Conservation (phyloP, 2,113 vertebrate species). For the Archilochus colubris region DNA sequence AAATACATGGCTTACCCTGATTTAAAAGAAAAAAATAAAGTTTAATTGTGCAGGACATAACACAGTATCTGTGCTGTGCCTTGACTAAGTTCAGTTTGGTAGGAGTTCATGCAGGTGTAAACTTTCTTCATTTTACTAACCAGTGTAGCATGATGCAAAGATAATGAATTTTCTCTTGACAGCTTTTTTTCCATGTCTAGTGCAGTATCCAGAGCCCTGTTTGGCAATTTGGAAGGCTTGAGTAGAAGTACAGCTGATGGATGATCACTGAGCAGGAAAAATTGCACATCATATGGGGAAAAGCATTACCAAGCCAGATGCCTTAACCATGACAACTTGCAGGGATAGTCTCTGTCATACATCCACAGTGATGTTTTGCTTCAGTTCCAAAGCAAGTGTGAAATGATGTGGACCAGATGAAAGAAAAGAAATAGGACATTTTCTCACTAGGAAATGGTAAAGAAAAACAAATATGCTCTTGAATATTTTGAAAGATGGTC, state of each 20-base stretch:
- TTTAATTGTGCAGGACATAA: background rate
- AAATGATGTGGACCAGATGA: background rate
- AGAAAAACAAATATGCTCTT: background rate
- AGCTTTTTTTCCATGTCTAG: background rate
- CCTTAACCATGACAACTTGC: background rate
- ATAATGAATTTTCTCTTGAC: background rate
- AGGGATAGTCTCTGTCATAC: background rate
- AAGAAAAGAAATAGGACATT: background rate
- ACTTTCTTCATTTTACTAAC: background rate
- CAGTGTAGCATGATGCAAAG: background rate
- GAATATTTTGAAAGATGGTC: background rate
- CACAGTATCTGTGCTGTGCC: background rate
- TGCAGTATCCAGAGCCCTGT: background rate
- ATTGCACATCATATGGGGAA: background rate
- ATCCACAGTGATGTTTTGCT: background rate
- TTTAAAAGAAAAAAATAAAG: background rate
- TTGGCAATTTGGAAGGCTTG: background rate
- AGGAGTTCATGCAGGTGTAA: background rate
- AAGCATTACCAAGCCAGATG: background rate
- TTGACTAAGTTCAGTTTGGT: background rate
- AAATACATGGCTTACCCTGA: background rate
- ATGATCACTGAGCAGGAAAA: background rate
- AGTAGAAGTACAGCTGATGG: background rate
- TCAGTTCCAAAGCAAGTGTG: background rate
- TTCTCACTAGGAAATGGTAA: background rate